phyloP scores from a whole-genome alignment of 2,888 invertebrate genomes.

The Megalurothrips usitatus region DNA sequence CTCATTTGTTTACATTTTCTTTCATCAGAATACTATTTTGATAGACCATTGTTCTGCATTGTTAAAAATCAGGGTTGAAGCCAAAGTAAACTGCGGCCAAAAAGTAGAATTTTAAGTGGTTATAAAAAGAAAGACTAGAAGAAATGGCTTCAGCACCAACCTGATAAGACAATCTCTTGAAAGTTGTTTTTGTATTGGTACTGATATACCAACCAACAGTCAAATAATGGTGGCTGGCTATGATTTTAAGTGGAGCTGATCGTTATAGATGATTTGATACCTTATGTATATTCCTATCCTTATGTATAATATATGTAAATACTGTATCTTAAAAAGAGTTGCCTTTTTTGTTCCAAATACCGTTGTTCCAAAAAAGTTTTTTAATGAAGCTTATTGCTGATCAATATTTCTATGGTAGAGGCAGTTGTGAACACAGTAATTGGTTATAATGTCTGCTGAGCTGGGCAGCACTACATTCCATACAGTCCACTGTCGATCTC shows the following conservation, averaged over 20 bases:
- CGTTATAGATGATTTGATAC: background rate
- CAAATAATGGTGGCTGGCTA: background rate
- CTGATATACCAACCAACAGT: background rate
- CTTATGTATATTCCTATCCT: background rate
- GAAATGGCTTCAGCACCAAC: background rate
- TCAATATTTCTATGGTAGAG: too few relatives aligned
- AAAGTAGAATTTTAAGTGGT: background rate
- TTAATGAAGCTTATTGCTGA: too few relatives aligned
- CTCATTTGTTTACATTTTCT: background rate
- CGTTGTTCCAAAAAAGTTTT: too few relatives aligned
- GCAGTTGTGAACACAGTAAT: too few relatives aligned
- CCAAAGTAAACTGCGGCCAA: constrained; percentile 3
- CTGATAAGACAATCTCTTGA: background rate
- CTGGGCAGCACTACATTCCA: too few relatives aligned
- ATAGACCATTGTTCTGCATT: background rate
- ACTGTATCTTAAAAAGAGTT: background rate
- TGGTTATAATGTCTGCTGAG: too few relatives aligned
- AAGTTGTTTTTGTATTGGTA: background rate
- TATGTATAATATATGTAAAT: constrained; percentile 14
- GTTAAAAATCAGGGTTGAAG: background rate
- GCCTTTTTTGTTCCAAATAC: too few relatives aligned
- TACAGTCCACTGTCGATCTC: too few relatives aligned
- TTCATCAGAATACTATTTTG: background rate
- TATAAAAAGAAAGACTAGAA: background rate
- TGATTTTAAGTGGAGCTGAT: background rate